Percentiles rank a stretch among this genome's conserved stretches.
Conservation (phyloP, 2,113 vertebrate genomes). For the Ammospiza caudacuta region DNA sequence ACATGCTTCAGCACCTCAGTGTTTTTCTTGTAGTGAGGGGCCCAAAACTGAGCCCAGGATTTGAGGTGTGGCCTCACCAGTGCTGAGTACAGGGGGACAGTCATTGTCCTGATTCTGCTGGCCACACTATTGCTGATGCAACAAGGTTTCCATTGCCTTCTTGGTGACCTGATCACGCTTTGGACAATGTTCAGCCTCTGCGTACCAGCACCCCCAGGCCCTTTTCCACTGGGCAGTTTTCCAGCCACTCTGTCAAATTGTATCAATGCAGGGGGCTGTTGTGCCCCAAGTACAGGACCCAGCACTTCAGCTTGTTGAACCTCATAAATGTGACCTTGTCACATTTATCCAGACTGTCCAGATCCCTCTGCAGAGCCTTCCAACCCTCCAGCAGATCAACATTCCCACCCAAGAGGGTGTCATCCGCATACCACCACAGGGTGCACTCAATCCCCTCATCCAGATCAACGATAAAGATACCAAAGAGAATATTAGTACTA, state of each 20-base stretch:
- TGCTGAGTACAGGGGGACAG: not conserved
- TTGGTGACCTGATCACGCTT: not conserved
- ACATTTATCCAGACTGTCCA: not conserved
- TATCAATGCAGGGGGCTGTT: not conserved
- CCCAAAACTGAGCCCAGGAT: not conserved
- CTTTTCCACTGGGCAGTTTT: not conserved
- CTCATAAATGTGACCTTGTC: not conserved
- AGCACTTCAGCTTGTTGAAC: not conserved
- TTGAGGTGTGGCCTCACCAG: not conserved
- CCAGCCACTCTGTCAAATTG: not conserved
- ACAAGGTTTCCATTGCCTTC: not conserved
- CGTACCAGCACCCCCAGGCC: not conserved
- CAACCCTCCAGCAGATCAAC: not conserved
- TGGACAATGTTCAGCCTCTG: not conserved
- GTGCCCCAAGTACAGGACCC: not conserved
- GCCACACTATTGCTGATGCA: not conserved
- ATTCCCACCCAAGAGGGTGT: not conserved
- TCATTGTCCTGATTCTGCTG: not conserved
- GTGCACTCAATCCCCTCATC: not conserved
- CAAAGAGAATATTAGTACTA: not conserved
- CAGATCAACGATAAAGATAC: not conserved
- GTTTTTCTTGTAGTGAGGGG: no score
- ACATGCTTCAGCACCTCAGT: rapidly evolving
- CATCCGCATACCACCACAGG: not conserved
- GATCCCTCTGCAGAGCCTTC: not conserved